Evolutionary conservation across 2,888 invertebrate species (phyloP).

Genomic region (Pseudococcus viburni): DNA sequence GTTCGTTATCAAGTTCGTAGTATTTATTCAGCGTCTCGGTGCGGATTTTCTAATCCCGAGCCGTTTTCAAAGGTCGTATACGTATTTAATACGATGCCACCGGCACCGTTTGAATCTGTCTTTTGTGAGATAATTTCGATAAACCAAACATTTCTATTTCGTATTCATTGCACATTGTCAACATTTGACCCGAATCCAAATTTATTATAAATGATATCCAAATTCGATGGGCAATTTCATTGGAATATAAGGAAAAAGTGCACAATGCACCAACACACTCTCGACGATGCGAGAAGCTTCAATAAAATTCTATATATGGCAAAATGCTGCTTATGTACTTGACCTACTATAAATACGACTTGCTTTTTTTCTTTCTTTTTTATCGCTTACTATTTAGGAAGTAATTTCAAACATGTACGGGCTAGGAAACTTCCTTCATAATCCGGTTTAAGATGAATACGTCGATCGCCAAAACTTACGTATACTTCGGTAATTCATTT

Average conservation of each 20-base stretch:
- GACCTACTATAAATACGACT: conserved; percentile 23
- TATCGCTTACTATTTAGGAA: conserved; percentile 17
- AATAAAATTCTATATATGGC: conserved; percentile 20
- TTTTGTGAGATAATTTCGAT: not conserved
- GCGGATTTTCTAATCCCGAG: not conserved
- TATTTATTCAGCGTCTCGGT: not conserved
- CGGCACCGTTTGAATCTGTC: not conserved
- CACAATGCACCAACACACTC: not conserved
- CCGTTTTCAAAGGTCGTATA: not conserved
- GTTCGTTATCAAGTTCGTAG: not conserved
- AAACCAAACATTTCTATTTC: conserved; percentile 23
- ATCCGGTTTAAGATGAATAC: not conserved
- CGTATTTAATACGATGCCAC: not conserved
- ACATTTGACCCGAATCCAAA: conserved; percentile 3
- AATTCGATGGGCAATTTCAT: not conserved
- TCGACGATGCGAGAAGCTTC: conserved; percentile 5
- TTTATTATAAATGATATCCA: not conserved
- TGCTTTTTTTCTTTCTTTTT: not conserved
- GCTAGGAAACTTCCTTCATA: not conserved
- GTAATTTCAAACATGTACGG: not conserved
- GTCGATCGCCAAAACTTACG: not conserved
- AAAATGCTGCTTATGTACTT: conserved; percentile 28
- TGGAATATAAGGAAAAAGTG: conserved; percentile 26
- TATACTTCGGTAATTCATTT: not conserved
- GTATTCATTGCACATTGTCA: conserved; percentile 16